Conservation (phyloP, 2,888 invertebrate species). For the Amitus sp. region DNA sequence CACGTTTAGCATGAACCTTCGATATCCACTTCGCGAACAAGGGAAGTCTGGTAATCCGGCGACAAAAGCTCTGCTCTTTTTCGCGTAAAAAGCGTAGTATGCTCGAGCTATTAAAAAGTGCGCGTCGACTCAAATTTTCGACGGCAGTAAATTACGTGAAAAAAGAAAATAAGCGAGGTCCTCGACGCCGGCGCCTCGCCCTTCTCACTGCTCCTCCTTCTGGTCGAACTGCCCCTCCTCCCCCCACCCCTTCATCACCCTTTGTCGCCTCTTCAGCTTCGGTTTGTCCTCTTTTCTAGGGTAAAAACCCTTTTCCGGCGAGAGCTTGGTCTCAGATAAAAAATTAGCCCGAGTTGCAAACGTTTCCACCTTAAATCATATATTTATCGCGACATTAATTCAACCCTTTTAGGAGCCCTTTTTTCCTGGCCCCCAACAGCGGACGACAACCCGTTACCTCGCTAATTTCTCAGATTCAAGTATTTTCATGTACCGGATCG, state of each 20-base stretch:
- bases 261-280: slow-evolving; percentile 22
- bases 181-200: slow-evolving; percentile 27
- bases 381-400: slow-evolving; percentile 67
- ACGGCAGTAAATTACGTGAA: slow-evolving; percentile 60
- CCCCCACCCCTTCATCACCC: too few species aligned
- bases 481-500: slow-evolving; percentile 63
- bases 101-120: slow-evolving; percentile 59
- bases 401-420: slow-evolving; percentile 65
- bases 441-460: slow-evolving; percentile 56
- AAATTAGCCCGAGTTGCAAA: slow-evolving; percentile 65
- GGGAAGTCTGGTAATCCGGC: slow-evolving; percentile 19
- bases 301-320: slow-evolving; percentile 51
- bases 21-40: slow-evolving; percentile 24
- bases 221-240: slow-evolving; percentile 16
- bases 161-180: slow-evolving; percentile 51
- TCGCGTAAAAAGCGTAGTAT: slow-evolving; percentile 34
- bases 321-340: slow-evolving; percentile 61
- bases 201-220: slow-evolving; percentile 13
- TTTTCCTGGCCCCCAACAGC: slow-evolving; percentile 47
- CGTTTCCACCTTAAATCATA: slow-evolving; percentile 66
- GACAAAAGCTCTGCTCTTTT: slow-evolving; percentile 32
- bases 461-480: slow-evolving; percentile 67
- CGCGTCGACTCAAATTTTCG: slow-evolving; percentile 61
- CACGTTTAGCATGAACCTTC: slow-evolving; percentile 23
- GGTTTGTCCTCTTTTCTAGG: slow-evolving; percentile 48